Conservation (phyloP, 2,797 vertebrate species). For the Lepilemur septentrionalis region DNA sequence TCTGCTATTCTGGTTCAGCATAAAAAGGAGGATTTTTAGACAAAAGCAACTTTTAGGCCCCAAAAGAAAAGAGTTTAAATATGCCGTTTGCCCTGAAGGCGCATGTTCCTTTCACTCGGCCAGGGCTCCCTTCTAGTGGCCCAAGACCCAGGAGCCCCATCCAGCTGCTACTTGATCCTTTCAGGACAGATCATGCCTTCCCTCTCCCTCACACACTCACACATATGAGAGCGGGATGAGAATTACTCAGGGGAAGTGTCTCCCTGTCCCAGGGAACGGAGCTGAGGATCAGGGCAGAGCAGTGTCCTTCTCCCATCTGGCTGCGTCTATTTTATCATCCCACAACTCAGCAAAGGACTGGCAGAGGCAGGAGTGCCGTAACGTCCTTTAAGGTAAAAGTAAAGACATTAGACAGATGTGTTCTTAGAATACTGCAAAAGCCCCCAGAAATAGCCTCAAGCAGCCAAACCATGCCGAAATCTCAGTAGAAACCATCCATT, state of each 20-base stretch:
- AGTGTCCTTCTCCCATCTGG: not conserved
- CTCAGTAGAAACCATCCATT: constrained; percentile 50
- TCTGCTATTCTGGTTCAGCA: not conserved
- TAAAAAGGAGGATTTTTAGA: not conserved
- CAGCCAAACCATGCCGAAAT: not conserved
- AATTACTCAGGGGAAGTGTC: too few relatives aligned
- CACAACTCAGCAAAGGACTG: not conserved
- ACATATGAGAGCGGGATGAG: not conserved
- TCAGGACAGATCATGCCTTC: not conserved
- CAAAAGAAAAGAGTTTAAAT: not conserved
- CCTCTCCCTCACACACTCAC: not conserved
- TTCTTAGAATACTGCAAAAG: constrained; percentile 47
- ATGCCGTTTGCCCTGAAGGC: too few relatives aligned
- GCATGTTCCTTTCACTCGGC: rapidly evolving
- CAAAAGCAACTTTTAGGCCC: not conserved
- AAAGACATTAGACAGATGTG: constrained; percentile 18
- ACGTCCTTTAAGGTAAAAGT: not conserved
- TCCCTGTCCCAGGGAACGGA: not conserved
- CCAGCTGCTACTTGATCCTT: not conserved
- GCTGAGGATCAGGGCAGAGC: not conserved
- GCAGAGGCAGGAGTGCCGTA: not conserved
- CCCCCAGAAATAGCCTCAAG: constrained; percentile 55
- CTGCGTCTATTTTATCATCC: not conserved
- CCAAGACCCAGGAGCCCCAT: not conserved
- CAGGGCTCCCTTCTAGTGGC: not conserved